A percentile compares a stretch with the other conserved stretches of the same genome.
Evolutionary conservation across 2,888 invertebrate genomes (phyloP).

Genomic region (Trachelus stipa): DNA sequence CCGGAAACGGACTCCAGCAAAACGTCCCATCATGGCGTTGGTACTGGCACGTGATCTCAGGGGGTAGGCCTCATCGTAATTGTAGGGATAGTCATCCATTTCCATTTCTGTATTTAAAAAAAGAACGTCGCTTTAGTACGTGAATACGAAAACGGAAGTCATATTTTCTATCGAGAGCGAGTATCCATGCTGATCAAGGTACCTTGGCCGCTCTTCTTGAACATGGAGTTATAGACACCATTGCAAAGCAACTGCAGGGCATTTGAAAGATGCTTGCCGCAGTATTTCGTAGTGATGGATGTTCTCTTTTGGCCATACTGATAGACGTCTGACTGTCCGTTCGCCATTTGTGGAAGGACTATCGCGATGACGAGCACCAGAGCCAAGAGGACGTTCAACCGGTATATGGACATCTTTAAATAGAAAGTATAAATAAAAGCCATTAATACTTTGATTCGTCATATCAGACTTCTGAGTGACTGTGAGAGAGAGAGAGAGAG

Average conservation of each 20-base stretch:
- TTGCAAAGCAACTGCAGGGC: constrained; percentile 60
- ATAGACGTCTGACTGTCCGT: constrained; percentile 44
- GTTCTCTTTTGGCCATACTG: constrained; percentile 41
- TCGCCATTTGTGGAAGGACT: constrained; percentile 41
- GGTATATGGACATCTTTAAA: constrained; percentile 58
- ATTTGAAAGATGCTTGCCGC: constrained; percentile 61
- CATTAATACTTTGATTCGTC: background rate
- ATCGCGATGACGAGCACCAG: constrained; percentile 48
- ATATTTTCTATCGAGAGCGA: background rate
- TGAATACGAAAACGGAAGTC: background rate
- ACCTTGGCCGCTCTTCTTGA: constrained; percentile 60
- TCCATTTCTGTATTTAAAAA: constrained; percentile 45
- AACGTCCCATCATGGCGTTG: constrained; percentile 53
- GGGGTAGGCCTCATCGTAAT: constrained; percentile 52
- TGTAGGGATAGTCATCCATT: constrained; percentile 47
- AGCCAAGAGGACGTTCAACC: constrained; percentile 46
- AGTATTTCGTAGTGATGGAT: constrained; percentile 49
- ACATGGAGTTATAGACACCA: constrained; percentile 61
- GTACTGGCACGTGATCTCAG: constrained; percentile 55
- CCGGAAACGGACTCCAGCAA: constrained; percentile 36
- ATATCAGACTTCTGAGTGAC: background rate
- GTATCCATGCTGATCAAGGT: background rate
- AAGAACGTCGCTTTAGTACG: background rate
- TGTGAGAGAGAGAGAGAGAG: no score
- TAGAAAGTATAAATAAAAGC: background rate